These are phyloP conservation scores for Gryllus longicercus DNA, from an alignment of 2,888 invertebrate species.

Conservation along the genomic window DNA sequence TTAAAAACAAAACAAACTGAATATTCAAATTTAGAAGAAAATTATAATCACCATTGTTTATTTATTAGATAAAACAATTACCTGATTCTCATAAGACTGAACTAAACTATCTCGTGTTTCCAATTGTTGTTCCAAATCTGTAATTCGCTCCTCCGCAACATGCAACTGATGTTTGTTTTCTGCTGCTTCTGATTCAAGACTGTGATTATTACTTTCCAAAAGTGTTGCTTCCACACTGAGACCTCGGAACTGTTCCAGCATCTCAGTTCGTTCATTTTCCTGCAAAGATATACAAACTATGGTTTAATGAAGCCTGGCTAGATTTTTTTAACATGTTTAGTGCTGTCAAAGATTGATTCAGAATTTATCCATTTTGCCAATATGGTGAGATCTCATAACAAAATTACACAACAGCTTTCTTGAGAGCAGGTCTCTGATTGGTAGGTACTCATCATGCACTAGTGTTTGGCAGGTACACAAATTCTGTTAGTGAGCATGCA, in stretches of 20 bases:
- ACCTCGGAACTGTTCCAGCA: slow-evolving; percentile 75
- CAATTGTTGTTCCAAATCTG: slow-evolving; percentile 62
- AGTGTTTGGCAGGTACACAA: no score
- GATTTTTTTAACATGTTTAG: no score
- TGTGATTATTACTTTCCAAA: slow-evolving; percentile 75
- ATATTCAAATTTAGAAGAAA: no score
- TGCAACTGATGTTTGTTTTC: slow-evolving; percentile 62
- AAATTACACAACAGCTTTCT: no score
- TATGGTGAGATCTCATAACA: no score
- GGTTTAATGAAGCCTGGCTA: background rate
- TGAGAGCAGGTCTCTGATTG: no score
- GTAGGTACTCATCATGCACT: no score
- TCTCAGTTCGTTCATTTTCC: slow-evolving; percentile 75
- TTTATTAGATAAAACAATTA: slow-evolving; percentile 39
- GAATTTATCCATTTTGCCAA: no score
- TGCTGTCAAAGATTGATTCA: no score
- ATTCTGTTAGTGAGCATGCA: no score
- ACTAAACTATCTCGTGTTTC: slow-evolving; percentile 54
- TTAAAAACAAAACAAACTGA: no score
- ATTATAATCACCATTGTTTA: no score
- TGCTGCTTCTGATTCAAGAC: slow-evolving; percentile 70
- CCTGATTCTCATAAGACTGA: slow-evolving; percentile 57
- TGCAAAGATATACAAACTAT: slow-evolving; percentile 43
- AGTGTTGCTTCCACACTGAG: slow-evolving; percentile 73
- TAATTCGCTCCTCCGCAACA: slow-evolving; percentile 57